Percentiles rank a stretch among this genome's conserved stretches.
Evolutionary conservation across 2,888 invertebrate genomes (phyloP).

Genomic region (Mystacides longicornis): DNA sequence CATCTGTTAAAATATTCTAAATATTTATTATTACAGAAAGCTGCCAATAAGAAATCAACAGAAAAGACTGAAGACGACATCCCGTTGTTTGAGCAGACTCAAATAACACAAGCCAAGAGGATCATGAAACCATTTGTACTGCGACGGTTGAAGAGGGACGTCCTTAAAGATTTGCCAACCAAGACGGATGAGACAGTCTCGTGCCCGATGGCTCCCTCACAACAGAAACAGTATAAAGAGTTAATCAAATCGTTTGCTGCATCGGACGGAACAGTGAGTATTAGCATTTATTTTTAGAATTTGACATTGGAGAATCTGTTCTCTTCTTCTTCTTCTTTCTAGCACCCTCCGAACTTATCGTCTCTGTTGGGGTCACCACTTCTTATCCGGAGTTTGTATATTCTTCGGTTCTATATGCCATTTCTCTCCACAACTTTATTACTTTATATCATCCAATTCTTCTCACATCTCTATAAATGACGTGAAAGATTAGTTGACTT

Average conservation of each 20-base stretch:
- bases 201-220: slow-evolving; percentile 59
- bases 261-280: slow-evolving; percentile 49
- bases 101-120: slow-evolving; percentile 86
- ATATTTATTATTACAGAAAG: slow-evolving; percentile 32
- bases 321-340: too few species aligned
- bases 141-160: slow-evolving; percentile 79
- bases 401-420: too few species aligned
- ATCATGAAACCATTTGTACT: slow-evolving; percentile 96
- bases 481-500: too few species aligned
- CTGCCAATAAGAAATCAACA: slow-evolving; percentile 37
- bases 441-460: too few species aligned
- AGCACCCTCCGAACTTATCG: too few species aligned
- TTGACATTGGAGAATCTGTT: too few species aligned
- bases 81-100: slow-evolving; percentile 80
- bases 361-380: too few species aligned
- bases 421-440: too few species aligned
- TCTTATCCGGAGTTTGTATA: too few species aligned
- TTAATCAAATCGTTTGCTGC: slow-evolving; percentile 63
- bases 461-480: too few species aligned
- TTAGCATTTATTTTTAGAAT: background rate
- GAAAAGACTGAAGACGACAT: slow-evolving; percentile 50
- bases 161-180: slow-evolving; percentile 74
- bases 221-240: slow-evolving; percentile 66
- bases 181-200: slow-evolving; percentile 66
- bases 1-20: background rate